Evolutionary conservation across 2,888 invertebrate genomes (phyloP).

Genomic region (Electrophaes corylata): DNA sequence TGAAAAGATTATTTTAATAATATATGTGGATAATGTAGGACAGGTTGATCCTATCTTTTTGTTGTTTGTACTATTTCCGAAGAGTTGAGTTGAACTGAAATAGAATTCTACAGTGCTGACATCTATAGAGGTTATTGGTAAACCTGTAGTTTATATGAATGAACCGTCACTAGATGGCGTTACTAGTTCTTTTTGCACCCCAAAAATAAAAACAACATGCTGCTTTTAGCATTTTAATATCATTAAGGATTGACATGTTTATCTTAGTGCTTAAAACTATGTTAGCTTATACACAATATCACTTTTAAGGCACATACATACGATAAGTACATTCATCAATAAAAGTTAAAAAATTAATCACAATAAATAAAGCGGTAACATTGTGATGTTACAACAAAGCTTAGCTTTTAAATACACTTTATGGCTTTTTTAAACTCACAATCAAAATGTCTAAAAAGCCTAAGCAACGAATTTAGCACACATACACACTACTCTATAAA

Average conservation of each 20-base stretch:
- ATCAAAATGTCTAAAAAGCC: constrained; percentile 35
- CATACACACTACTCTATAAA: constrained; percentile 13
- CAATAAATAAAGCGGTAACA: constrained; percentile 70
- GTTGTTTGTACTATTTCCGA: background rate
- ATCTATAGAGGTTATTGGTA: constrained; percentile 5
- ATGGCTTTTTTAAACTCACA: constrained; percentile 33
- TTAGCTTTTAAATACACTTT: constrained; percentile 27
- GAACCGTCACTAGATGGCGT: constrained; percentile 15
- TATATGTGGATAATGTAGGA: no score
- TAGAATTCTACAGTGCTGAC: constrained; percentile 6
- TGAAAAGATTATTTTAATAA: no score
- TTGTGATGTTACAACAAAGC: constrained; percentile 32
- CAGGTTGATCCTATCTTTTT: no score
- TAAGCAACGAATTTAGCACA: constrained; percentile 25
- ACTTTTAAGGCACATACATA: constrained; percentile 58
- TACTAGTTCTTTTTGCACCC: background rate
- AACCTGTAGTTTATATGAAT: background rate
- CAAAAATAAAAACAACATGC: constrained; percentile 13
- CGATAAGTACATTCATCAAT: constrained; percentile 53
- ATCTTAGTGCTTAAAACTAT: constrained; percentile 36
- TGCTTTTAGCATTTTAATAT: constrained; percentile 30
- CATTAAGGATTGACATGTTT: constrained; percentile 51
- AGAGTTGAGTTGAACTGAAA: background rate
- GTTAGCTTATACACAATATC: constrained; percentile 57
- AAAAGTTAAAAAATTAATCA: constrained; percentile 44